Base-by-base conservation (phyloP, 2,113 vertebrate species). In the Cyanoramphus novaezelandiae region DNA sequence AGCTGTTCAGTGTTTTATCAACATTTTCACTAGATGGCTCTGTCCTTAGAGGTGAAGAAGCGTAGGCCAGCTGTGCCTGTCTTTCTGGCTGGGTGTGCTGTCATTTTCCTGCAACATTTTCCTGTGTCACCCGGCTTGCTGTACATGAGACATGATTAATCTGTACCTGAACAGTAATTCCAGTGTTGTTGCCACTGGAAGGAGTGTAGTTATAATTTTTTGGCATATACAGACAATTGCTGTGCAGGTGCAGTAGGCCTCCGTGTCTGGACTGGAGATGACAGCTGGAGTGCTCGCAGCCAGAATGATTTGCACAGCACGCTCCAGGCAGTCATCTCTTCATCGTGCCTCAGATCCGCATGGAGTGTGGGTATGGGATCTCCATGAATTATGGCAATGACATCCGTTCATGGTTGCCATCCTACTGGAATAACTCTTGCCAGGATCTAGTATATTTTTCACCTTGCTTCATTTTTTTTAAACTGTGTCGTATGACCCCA, bases 401-500 rank as follows among this genome's bases (percentile, higher is more conserved):
- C 31, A 78, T 49, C 59, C 80, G 31, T 53, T 83, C 17, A 25
- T 86, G 53, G 53, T 72, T 57, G 47, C 68, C 29, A 13, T 41
- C 41, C 80, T 83, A 47, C 1, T 53, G 67, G 72, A 81, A 62
- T 76, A 44, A 11, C 21, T 62, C 29, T 77, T 86, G 21, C 16
- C 31, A 41, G 8, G 14, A 60, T 82, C 16, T 65, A 64, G 1
- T 75, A 13, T 41, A 7, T 20, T 80, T 84, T 29, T 25, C 7
- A 15, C 13, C n/a, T 71, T 62, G 18, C 8, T 39, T 11, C 59
- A 3, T 44, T 4, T 44, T 14, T 47, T 74, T 39, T 4, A 10
- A 50, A 11, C 7, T 31, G 0, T 39, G 35, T 83, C 24, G 3
- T 1, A 1, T 44, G 65, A 31, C 47, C 9, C 8, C 3, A 0